Conservation (phyloP, 2,888 invertebrate genomes). For the Caenorhabditis sp. region DNA sequence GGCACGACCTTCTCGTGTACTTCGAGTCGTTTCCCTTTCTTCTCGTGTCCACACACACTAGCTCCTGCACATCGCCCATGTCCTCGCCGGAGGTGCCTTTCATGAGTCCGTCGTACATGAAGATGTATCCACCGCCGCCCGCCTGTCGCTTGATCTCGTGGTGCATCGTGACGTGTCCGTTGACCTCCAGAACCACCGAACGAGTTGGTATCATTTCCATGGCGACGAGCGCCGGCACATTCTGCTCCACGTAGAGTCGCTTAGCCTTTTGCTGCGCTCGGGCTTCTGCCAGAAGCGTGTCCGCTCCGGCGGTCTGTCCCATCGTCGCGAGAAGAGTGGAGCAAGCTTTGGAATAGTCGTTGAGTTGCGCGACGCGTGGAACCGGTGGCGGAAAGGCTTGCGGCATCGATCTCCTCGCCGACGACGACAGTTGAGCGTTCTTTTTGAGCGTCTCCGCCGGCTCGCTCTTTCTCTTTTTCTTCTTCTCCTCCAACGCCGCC, state of each 20-base stretch:
- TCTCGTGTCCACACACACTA: slow-evolving; percentile 45
- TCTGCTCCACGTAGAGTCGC: slow-evolving; percentile 39
- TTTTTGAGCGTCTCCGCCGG: slow-evolving; percentile 13
- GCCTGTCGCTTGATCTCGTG: slow-evolving; percentile 26
- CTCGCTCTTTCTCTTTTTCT: slow-evolving; percentile 23
- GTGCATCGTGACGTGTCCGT: slow-evolving; percentile 30
- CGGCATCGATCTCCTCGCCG: slow-evolving; percentile 27
- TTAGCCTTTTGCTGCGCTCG: slow-evolving; percentile 4
- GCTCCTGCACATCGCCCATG: slow-evolving; percentile 18
- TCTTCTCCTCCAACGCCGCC: slow-evolving; percentile 5
- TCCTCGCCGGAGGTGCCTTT: slow-evolving; percentile 49
- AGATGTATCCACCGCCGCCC: slow-evolving; percentile 17
- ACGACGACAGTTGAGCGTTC: slow-evolving; percentile 1
- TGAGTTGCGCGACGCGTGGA: slow-evolving; percentile 24
- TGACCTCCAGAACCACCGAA: slow-evolving; percentile 35
- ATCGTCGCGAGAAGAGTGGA: slow-evolving; percentile 8
- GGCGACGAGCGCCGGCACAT: slow-evolving; percentile 38
- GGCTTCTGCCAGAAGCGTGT: slow-evolving; percentile 28
- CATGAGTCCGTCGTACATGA: slow-evolving; percentile 53
- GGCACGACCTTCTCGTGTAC: slow-evolving; percentile 40
- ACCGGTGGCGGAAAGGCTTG: neutral
- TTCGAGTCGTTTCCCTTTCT: slow-evolving; percentile 43
- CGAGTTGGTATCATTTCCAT: slow-evolving; percentile 3
- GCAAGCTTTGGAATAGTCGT: slow-evolving; percentile 43
- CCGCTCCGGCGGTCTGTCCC: slow-evolving; percentile 28